Evolutionary conservation across 2,888 invertebrate species (phyloP).

Genomic region (Ornithoptera alexandrae): DNA sequence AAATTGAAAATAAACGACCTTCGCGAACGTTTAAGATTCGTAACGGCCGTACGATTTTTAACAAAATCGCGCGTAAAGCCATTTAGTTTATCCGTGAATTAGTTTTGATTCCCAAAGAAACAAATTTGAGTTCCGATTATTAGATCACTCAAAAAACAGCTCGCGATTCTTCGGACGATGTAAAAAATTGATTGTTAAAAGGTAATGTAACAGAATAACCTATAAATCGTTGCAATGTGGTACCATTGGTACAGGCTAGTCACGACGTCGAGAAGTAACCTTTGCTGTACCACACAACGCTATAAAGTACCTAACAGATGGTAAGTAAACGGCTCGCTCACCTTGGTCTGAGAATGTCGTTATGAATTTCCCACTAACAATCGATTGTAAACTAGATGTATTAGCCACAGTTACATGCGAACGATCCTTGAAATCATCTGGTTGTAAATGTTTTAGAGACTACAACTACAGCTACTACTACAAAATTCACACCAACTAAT

Average conservation of each 20-base stretch:
- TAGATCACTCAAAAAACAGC: slow-evolving; percentile 26
- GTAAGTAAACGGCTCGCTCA: slow-evolving; percentile 55
- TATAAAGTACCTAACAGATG: slow-evolving; percentile 48
- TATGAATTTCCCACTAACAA: slow-evolving; percentile 47
- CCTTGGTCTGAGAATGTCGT: slow-evolving; percentile 60
- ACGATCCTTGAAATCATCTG: background rate
- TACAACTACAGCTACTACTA: background rate
- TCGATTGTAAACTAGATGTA: slow-evolving; percentile 26
- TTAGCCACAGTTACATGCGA: slow-evolving; percentile 19
- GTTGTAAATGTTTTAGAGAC: background rate
- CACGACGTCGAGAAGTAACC: slow-evolving; percentile 59
- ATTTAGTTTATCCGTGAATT: slow-evolving; percentile 24
- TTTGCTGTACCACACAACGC: slow-evolving; percentile 49
- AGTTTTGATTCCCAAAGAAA: slow-evolving; percentile 19
- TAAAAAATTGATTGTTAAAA: slow-evolving; percentile 34
- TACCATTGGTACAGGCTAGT: slow-evolving; percentile 46
- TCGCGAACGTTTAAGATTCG: slow-evolving; percentile 22
- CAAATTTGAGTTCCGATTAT: slow-evolving; percentile 24
- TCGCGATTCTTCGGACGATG: slow-evolving; percentile 35
- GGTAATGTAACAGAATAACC: slow-evolving; percentile 37
- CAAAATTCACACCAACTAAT: too few species aligned
- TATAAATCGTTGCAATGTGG: slow-evolving; percentile 48
- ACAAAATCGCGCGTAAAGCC: slow-evolving; percentile 6
- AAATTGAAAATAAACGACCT: slow-evolving; percentile 28
- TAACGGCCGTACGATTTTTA: slow-evolving; percentile 19